Percentiles rank a stretch among this genome's conserved stretches.
Evolutionary conservation across 2,888 invertebrate species (phyloP).

Genomic region (Tryphoninae sp.): DNA sequence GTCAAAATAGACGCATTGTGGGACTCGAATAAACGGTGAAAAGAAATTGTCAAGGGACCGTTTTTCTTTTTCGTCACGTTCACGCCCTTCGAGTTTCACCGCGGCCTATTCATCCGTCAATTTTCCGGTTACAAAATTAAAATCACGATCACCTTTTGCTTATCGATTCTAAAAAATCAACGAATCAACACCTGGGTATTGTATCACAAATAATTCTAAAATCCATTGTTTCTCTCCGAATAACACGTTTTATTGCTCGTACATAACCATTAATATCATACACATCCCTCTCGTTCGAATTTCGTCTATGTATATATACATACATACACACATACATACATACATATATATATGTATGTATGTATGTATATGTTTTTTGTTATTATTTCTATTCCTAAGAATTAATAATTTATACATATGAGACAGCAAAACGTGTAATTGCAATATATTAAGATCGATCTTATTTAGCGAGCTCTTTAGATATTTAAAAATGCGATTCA

Average conservation of each 20-base stretch:
- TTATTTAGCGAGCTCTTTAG: slow-evolving; percentile 28
- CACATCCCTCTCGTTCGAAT: slow-evolving; percentile 16
- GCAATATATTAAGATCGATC: slow-evolving; percentile 61
- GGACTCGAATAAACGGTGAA: neutral
- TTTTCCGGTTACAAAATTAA: neutral
- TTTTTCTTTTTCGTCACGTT: slow-evolving; percentile 17
- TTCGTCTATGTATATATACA: slow-evolving; percentile 30
- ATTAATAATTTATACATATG: slow-evolving; percentile 38
- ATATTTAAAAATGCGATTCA: slow-evolving; percentile 40
- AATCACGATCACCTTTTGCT: too few relatives aligned
- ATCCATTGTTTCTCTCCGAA: slow-evolving; percentile 30
- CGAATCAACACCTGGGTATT: too few relatives aligned
- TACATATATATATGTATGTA: too few relatives aligned
- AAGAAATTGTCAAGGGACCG: neutral
- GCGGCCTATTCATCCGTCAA: neutral
- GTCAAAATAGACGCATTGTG: slow-evolving; percentile 18
- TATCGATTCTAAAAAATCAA: too few relatives aligned
- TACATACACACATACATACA: too few relatives aligned
- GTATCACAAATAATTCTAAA: neutral
- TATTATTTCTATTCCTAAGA: neutral
- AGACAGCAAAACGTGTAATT: slow-evolving; percentile 46
- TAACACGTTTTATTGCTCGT: slow-evolving; percentile 69
- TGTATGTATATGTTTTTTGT: neutral
- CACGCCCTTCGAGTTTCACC: neutral
- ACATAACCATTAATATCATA: slow-evolving; percentile 65